phyloP scores from a whole-genome alignment of 2,888 invertebrate species.

The Pardosa pseudoannulata region DNA sequence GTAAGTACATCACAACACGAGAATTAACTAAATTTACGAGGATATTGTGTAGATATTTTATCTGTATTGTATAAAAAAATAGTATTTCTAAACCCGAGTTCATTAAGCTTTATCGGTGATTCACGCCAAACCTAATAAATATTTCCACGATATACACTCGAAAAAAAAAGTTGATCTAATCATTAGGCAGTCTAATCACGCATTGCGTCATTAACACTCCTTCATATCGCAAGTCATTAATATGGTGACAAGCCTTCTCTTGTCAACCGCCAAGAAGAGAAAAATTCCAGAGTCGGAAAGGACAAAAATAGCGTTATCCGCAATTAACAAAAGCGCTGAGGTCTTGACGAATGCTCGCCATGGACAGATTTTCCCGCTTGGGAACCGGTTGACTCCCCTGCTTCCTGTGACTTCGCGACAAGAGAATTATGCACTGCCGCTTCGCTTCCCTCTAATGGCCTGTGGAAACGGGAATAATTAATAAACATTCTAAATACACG shows the following conservation, averaged over 20 bases:
- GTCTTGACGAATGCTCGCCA: neutral
- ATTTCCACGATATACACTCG: too few relatives aligned
- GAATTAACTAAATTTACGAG: too few relatives aligned
- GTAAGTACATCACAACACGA: too few relatives aligned
- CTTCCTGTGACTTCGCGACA: neutral
- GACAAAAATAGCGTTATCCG: neutral
- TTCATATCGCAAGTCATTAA: neutral
- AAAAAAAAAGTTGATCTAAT: too few relatives aligned
- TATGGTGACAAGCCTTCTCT: neutral
- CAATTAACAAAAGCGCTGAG: neutral
- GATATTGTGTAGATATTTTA: too few relatives aligned
- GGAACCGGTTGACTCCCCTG: slow-evolving; percentile 27
- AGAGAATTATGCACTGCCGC: neutral
- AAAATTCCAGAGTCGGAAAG: neutral
- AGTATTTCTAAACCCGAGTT: too few relatives aligned
- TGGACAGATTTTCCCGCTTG: neutral
- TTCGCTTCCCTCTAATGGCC: neutral
- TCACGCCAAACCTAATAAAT: too few relatives aligned
- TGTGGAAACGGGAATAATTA: neutral
- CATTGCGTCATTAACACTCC: neutral
- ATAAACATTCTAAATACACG: slow-evolving; percentile 8
- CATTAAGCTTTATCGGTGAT: too few relatives aligned
- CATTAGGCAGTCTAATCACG: too few relatives aligned
- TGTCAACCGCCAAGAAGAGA: neutral
- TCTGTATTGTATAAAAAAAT: too few relatives aligned